These are phyloP conservation scores for Crotalus adamanteus DNA, from an alignment of 2,797 vertebrate genomes.

Conservation along the genomic window DNA sequence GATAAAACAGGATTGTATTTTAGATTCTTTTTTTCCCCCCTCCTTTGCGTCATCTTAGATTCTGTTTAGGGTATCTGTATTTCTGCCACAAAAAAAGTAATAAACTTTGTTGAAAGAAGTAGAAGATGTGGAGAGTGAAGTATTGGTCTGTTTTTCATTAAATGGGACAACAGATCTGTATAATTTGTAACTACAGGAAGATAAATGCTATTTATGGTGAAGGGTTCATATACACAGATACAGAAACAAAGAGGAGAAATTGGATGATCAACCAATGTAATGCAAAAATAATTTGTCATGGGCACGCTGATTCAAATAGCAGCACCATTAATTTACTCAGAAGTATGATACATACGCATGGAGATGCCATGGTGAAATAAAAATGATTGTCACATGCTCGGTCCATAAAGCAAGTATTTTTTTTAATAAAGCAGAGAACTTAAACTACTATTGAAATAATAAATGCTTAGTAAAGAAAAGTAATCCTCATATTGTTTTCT, in stretches of 20 bases:
- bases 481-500: neutral
- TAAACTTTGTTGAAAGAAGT: neutral
- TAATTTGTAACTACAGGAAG: conserved; percentile 18
- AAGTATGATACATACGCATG: neutral
- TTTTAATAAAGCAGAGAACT: neutral
- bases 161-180: neutral
- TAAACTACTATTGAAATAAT: neutral
- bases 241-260: conserved; percentile 21
- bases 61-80: neutral
- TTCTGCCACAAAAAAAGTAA: neutral
- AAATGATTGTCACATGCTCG: neutral
- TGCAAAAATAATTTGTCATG: conserved; percentile 21
- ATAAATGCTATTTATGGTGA: conserved; percentile 14
- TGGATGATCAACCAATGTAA: conserved; percentile 10
- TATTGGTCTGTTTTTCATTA: conserved; percentile 13
- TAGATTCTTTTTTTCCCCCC: neutral
- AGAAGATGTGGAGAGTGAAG: neutral
- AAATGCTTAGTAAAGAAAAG: neutral
- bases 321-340: neutral
- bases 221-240: neutral
- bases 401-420: neutral
- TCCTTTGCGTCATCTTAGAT: neutral
- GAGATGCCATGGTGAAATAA: conserved; percentile 2
- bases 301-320: neutral
- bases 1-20: neutral